Base-by-base conservation (phyloP, 2,888 invertebrate species). In the Drosophila paracracens region DNA sequence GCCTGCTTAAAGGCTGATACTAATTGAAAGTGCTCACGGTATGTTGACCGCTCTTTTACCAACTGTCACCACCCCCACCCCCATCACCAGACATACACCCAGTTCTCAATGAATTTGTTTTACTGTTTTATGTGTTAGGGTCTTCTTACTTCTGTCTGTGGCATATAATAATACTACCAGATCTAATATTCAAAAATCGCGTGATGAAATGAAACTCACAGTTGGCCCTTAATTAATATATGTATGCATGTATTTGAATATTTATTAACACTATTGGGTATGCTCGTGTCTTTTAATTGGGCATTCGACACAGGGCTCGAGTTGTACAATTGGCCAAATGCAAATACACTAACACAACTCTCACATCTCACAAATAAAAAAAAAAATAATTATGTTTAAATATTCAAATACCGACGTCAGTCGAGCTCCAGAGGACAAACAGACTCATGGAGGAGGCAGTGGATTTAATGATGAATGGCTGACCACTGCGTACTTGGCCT, bases 1-100 rank as follows among this genome's bases (percentile, higher is more conserved):
- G 54, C 21, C 46, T 57, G 51, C 59, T 50, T 62, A 59, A 64
- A 46, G 52, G 54, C 52, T 61, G 62, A 72, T 83, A 84, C 88
- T 83, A 83, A 83, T 83, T 83, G 76, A 60, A 62, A 70, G 43
- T 83, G 75, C 79, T 83, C 50, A 66, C 56, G 35, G 31, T 36
- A 56, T 60, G 54, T 53, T 52, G 46, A 13, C 48, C 40, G 33
- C 57, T 53, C 66, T 43, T 31, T 54, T 46, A 60, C n/a, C 46
- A 60, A 50, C 63, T 57, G n/a, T 27, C n/a, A 27, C 29, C 31
- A 11, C 36, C 16, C 10, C 10, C 7, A 1, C 0, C 21, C 25
- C 4, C 18, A 13, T 13, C 27, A 16, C 33, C 33, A 25, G 10
- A 43, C 21, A 43, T 21, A 11, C 21, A 43, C 38, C 18, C 18